phyloP scores from a whole-genome alignment of 2,888 invertebrate genomes.

The Zootermopsis nevadensis region DNA sequence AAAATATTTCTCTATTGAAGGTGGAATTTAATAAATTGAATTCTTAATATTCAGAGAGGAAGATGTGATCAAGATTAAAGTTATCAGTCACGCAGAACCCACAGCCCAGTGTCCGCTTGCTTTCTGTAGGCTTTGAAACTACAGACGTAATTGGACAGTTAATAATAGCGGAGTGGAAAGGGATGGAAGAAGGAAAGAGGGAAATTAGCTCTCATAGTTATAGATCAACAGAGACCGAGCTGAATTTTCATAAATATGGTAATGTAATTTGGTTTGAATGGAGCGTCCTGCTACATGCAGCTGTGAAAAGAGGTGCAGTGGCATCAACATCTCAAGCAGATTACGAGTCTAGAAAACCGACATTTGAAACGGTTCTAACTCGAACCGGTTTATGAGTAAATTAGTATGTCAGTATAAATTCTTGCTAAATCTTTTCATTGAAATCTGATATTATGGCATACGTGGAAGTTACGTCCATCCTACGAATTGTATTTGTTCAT shows the following conservation, averaged over 20 bases:
- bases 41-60: background rate
- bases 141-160: background rate
- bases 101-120: background rate
- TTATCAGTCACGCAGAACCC: background rate
- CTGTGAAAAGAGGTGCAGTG: background rate
- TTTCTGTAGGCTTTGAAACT: background rate
- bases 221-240: conserved; percentile 25
- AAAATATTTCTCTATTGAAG: background rate
- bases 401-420: no score
- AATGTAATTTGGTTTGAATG: conserved; percentile 14
- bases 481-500: no score
- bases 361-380: no score
- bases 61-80: background rate
- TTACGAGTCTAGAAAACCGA: no score
- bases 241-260: conserved; percentile 33
- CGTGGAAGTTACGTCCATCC: no score
- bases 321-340: no score
- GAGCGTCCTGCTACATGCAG: background rate
- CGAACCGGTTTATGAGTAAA: no score
- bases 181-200: background rate
- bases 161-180: background rate
- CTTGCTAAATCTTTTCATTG: no score
- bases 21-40: background rate
- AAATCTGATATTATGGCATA: no score
- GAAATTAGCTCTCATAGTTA: conserved; percentile 23